Percentiles rank a stretch among this genome's conserved stretches.
These are phyloP conservation scores for Idaea dimidiata DNA, from an alignment of 2,888 invertebrate species.

Conservation along the genomic window DNA sequence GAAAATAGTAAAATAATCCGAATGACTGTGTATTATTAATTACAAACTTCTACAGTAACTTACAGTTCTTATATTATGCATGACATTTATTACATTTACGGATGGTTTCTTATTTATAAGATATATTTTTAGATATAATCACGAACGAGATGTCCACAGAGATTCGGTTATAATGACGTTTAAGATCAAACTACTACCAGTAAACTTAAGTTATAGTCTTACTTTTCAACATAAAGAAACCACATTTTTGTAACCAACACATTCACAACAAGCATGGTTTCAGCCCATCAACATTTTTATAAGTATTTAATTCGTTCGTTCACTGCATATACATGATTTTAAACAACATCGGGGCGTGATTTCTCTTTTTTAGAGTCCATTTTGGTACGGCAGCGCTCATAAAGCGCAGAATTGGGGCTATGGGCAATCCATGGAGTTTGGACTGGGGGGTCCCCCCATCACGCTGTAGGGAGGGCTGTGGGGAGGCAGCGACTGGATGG, in stretches of 20 bases:
- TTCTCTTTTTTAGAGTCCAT: slow-evolving; percentile 3
- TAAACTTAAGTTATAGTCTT: background rate
- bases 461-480: slow-evolving; percentile 87
- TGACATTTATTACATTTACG: slow-evolving; percentile 1
- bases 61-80: background rate
- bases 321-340: background rate
- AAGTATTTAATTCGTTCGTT: background rate
- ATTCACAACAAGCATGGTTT: slow-evolving; percentile 19
- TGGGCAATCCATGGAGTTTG: slow-evolving; percentile 87
- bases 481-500: slow-evolving; percentile 83
- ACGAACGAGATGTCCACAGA: background rate
- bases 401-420: slow-evolving; percentile 78
- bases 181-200: background rate
- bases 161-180: background rate
- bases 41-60: background rate
- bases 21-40: background rate
- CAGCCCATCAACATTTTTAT: background rate
- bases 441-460: slow-evolving; percentile 84
- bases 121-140: background rate
- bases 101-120: background rate
- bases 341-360: background rate
- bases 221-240: slow-evolving; percentile 12
- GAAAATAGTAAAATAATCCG: background rate
- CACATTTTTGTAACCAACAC: slow-evolving; percentile 17
- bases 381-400: slow-evolving; percentile 48